Evolutionary conservation across 2,797 vertebrate species (phyloP), one percentile per base, ranked within the genome.

Genomic region (Peromyscus attwateri): DNA sequence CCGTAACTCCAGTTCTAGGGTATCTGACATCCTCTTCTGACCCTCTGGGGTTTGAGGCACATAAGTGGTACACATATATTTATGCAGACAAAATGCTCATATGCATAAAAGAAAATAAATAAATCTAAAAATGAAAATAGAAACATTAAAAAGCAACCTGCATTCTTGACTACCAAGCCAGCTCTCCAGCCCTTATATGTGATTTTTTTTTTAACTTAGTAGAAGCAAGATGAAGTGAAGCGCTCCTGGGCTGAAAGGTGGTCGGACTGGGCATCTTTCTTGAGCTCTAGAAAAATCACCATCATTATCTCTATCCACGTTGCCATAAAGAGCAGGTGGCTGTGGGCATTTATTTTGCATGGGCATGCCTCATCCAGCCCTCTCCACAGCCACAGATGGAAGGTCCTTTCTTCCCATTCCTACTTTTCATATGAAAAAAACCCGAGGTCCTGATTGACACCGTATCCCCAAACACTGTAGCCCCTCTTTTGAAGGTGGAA

Each of bases 281-380:
- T 13, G 31, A 80, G 87, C n/a, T 34, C 46, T 13, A 68, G 87
- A 79, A 31, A 87, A 40, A 5, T 3, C n/a, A 9, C 25, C 0
- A 0, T 13, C 40, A 3, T n/a, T 6, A 6, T 10, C 46, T 8
- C 19, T 49, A 6, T 46, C 31, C 13, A 11, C 13, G 0, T 9
- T 9, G 14, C 9, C 23, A 29, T 0, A 3, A 9, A 66, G 49
- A 17, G 76, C 43, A 19, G 40, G 27, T 1, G 9, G 6, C 31
- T 0, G 0, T 60, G 3, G 37, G 13, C 49, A 5, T 0, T 43
- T 29, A 10, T 16, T 13, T 4, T 5, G 49, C 57, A 9, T 19
- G 0, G n/a, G 27, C 27, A 4, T 1, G 46, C 62, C 81, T 66
- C 40, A 1, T 17, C 4, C 43, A 4, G 57, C 31, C 43, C 70